Evolutionary conservation across 2,113 vertebrate species (phyloP).

Genomic region (Pituophis catenifer): DNA sequence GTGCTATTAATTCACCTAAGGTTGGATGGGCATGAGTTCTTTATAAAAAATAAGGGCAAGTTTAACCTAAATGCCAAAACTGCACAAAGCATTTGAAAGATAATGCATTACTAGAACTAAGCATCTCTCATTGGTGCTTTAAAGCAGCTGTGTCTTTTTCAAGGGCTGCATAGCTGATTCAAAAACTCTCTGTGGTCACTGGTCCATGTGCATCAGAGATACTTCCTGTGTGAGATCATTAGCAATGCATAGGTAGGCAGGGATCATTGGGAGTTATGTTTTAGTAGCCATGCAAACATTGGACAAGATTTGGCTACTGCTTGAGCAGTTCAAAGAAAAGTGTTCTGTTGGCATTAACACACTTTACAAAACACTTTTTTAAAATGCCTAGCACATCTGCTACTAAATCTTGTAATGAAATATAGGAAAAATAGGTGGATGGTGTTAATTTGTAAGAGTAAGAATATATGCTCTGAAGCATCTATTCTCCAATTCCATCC

Average conservation of each 20-base stretch:
- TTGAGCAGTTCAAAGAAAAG: background rate
- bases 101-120: background rate
- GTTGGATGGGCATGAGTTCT: background rate
- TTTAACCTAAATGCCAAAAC: background rate
- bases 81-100: background rate
- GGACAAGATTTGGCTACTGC: background rate
- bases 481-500: background rate
- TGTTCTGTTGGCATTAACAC: background rate
- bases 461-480: background rate
- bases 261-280: background rate
- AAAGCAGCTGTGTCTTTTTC: background rate
- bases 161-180: background rate
- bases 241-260: background rate
- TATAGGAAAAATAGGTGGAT: background rate
- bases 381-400: background rate
- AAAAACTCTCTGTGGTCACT: background rate
- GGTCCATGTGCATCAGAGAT: background rate
- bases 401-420: background rate
- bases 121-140: background rate
- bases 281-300: background rate
- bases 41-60: background rate
- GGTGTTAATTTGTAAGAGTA: background rate
- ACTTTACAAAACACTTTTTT: background rate
- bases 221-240: background rate
- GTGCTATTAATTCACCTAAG: background rate